Evolutionary conservation across 2,113 vertebrate genomes (phyloP).

Genomic region (Coptodon rendalli): DNA sequence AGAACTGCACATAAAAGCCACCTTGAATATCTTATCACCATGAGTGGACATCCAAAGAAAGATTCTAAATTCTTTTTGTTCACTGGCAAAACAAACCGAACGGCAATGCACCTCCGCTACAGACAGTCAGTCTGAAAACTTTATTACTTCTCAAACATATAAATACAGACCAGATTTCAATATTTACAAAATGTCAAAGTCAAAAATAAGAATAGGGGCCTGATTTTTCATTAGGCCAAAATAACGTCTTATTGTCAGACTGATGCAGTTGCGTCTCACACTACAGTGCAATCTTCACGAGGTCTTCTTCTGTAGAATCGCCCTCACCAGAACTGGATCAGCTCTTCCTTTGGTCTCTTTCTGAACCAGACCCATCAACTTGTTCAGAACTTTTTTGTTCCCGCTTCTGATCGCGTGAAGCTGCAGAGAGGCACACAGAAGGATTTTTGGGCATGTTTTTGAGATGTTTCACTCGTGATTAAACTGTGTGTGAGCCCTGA

Average conservation of each 20-base stretch:
- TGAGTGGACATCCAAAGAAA: not conserved
- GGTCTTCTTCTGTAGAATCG: conserved; percentile 78
- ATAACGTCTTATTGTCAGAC: not conserved
- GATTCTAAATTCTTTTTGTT: not conserved
- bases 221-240: not conserved
- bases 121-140: not conserved
- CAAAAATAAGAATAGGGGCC: not conserved
- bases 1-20: not conserved
- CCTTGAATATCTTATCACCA: not conserved
- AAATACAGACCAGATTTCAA: not conserved
- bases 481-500: conserved; percentile 34
- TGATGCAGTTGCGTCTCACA: not conserved
- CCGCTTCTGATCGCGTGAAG: conserved; percentile 79
- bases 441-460: not conserved
- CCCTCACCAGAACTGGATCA: conserved; percentile 77
- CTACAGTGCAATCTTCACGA: not conserved
- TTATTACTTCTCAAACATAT: conserved; percentile 8
- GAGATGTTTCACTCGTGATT: not conserved
- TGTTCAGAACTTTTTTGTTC: conserved; percentile 88
- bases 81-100: not conserved
- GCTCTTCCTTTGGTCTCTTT: conserved; percentile 79
- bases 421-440: conserved; percentile 50
- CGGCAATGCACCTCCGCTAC: not conserved
- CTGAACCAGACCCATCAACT: conserved; percentile 86
- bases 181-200: conserved; percentile 8